Evolutionary conservation across 2,888 invertebrate species (phyloP).

Genomic region (Amiota mariae): DNA sequence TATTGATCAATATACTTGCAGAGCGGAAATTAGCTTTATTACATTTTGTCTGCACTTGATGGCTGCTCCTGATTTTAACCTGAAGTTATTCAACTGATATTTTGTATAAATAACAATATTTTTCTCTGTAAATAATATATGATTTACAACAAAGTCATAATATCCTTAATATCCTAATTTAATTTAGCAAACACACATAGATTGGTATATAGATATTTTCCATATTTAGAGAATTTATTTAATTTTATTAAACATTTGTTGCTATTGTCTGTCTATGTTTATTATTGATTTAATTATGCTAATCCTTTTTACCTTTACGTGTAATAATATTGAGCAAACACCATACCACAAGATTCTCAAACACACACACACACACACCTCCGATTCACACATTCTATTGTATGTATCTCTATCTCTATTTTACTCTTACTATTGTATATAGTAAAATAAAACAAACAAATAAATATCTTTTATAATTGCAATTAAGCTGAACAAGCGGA

Average conservation of each 20-base stretch:
- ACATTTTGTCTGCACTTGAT: conserved; percentile 35
- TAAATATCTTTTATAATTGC: conserved; percentile 28
- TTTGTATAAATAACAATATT: conserved; percentile 1
- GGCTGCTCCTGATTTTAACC: too few species aligned
- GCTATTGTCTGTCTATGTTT: conserved; percentile 29
- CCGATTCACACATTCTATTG: neutral
- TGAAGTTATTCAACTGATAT: conserved; percentile 20
- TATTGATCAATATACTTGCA: too few species aligned
- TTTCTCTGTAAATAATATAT: neutral
- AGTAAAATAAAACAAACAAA: conserved; percentile 26
- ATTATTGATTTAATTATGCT: conserved; percentile 31
- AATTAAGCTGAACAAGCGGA: conserved; percentile 28
- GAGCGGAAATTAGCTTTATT: conserved; percentile 45
- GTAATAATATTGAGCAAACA: conserved; percentile 20
- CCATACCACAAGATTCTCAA: neutral
- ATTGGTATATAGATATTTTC: neutral
- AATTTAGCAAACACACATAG: neutral
- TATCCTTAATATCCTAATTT: too few species aligned
- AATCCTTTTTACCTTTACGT: conserved; percentile 28
- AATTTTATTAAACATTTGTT: too few species aligned
- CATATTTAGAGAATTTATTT: neutral
- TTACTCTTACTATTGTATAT: too few species aligned
- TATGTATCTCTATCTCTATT: too few species aligned
- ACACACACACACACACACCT: too few species aligned
- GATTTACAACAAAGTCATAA: neutral